phyloP scores from a whole-genome alignment of 1,140 invertebrate species.

The Drosophila sp. region DNA sequence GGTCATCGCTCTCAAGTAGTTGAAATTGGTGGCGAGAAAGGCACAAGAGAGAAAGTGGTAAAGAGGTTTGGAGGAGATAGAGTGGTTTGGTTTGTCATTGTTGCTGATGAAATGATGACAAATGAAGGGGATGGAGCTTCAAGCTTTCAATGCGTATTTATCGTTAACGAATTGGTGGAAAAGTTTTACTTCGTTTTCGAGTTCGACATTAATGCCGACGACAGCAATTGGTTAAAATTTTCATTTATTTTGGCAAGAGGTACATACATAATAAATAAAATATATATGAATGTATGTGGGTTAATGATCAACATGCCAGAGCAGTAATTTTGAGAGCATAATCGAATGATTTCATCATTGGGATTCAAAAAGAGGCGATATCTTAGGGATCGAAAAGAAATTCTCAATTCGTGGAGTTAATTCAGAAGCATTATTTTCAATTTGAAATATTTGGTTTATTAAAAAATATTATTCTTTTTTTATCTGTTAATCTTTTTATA shows the following conservation, averaged over 20 bases:
- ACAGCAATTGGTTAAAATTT: conserved; percentile 40
- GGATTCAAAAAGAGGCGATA: too few relatives aligned
- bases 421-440: too few relatives aligned
- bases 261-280: too few relatives aligned
- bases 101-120: conserved; percentile 51
- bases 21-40: conserved; percentile 64
- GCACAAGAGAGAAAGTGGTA: conserved; percentile 66
- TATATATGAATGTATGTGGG: too few relatives aligned
- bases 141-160: conserved; percentile 40
- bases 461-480: too few relatives aligned
- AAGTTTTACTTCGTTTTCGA: conserved; percentile 39
- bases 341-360: too few relatives aligned
- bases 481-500: too few relatives aligned
- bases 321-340: too few relatives aligned
- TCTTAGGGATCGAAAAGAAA: too few relatives aligned
- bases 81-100: conserved; percentile 61
- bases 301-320: too few relatives aligned
- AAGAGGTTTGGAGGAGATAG: conserved; percentile 36
- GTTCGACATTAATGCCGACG: conserved; percentile 15
- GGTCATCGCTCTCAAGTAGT: conserved; percentile 72
- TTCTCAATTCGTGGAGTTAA: too few relatives aligned
- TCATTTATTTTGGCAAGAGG: not conserved
- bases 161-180: conserved; percentile 46
- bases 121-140: conserved; percentile 28
- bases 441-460: too few relatives aligned